Evolutionary conservation across 2,113 vertebrate genomes (phyloP), one percentile per base, ranked within the genome.

Genomic region (Enhydra lutris): DNA sequence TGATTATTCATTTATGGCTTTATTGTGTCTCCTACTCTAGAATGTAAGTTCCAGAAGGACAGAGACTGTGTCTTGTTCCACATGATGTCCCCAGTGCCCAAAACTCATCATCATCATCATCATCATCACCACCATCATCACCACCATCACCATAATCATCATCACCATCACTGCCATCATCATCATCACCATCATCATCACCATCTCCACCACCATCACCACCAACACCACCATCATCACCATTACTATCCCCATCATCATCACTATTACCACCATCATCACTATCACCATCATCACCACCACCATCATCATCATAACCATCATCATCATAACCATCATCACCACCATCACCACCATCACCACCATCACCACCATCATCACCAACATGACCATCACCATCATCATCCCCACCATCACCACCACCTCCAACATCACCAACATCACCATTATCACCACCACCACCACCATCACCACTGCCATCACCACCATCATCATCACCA

Each of bases 401-500:
- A 71, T 1, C 67, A 39, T 0, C n/a, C 23, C 0, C n/a, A 71
- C 7, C n/a, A 36, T 0, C n/a, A 71, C 0, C 4, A 36, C 0
- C 67, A 36, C 0, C n/a, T 50, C 47, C 47, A 36, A 0, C n/a
- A 39, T 0, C 69, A 36, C 0, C n/a, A 71, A 0, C n/a, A 36
- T 0, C 69, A 39, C 0, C 9, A 39, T 0, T 5, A 24, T 0
- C 36, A 39, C 0, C 71, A 74, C 0, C 71, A 74, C 0, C 71
- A 42, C 0, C 39, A 7, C 0, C 71, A 12, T 0, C 36, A 73
- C 0, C 69, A 39, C 0, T 36, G 23, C 0, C 47, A 50, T 13
- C 14, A 52, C 14, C 50, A 50, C 3, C 50, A 50, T 4, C 14
- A 52, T 4, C 50, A 74, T 1, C 71, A 42, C 0, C 11, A 74